phyloP scores from a whole-genome alignment of 2,888 invertebrate genomes.

The Leptinotarsa peninsularis region DNA sequence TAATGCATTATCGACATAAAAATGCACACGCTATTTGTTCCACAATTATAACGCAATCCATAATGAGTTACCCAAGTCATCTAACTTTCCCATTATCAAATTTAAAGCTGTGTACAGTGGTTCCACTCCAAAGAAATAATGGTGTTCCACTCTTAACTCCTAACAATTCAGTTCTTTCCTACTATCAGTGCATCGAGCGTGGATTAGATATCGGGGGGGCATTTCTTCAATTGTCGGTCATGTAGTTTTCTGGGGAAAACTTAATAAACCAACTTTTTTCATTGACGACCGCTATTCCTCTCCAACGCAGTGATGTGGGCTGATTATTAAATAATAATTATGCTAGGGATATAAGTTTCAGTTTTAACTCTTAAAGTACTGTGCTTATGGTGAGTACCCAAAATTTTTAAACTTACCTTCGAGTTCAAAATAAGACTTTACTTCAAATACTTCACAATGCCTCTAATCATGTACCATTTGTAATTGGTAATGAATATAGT shows the following conservation, averaged over 20 bases:
- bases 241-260: slow-evolving; percentile 3
- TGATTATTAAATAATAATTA: slow-evolving; percentile 2
- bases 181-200: slow-evolving; percentile 19
- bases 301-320: neutral
- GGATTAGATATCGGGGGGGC: slow-evolving; percentile 9
- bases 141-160: slow-evolving; percentile 8
- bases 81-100: slow-evolving; percentile 13
- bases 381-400: neutral
- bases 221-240: slow-evolving; percentile 1
- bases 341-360: neutral
- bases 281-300: neutral
- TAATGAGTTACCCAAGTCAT: neutral
- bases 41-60: neutral
- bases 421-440: too few species aligned
- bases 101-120: neutral
- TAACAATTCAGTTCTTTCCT: slow-evolving; percentile 24
- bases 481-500: too few species aligned
- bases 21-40: neutral
- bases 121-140: neutral
- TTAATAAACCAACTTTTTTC: neutral
- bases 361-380: neutral
- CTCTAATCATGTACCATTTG: too few species aligned
- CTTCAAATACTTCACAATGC: too few species aligned
- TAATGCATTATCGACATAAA: too few species aligned
- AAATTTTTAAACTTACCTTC: too few species aligned